Evolutionary conservation across 2,888 invertebrate genomes (phyloP).

Genomic region (Stomorhina lunata): DNA sequence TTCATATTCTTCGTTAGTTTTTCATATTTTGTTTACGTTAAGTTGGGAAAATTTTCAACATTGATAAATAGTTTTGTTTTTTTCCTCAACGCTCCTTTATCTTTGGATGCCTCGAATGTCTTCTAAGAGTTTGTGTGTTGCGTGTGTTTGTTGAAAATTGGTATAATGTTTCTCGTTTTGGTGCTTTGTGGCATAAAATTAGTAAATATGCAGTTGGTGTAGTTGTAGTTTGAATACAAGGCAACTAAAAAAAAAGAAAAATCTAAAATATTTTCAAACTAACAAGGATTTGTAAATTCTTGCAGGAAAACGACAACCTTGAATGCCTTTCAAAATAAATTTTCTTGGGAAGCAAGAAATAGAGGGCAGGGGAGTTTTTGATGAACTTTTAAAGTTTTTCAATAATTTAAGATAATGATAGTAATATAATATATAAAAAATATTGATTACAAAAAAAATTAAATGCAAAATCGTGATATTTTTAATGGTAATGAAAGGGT

Average conservation of each 20-base stretch:
- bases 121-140: background rate
- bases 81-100: slow-evolving; percentile 37
- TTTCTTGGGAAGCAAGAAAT: too few relatives aligned
- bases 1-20: slow-evolving; percentile 10
- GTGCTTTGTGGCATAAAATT: slow-evolving; percentile 62
- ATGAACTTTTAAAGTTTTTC: background rate
- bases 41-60: slow-evolving; percentile 57
- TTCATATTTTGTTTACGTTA: slow-evolving; percentile 36
- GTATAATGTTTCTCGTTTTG: slow-evolving; percentile 50
- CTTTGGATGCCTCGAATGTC: background rate
- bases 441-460: too few relatives aligned
- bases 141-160: slow-evolving; percentile 29
- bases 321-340: slow-evolving; percentile 40
- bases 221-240: background rate
- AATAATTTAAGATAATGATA: too few relatives aligned
- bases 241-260: background rate
- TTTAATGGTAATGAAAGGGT: too few relatives aligned
- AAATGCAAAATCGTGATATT: too few relatives aligned
- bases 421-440: too few relatives aligned
- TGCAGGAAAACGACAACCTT: slow-evolving; percentile 26
- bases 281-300: slow-evolving; percentile 19
- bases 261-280: slow-evolving; percentile 5
- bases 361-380: too few relatives aligned
- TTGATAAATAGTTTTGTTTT: slow-evolving; percentile 67
- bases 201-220: slow-evolving; percentile 38